phyloP scores from a whole-genome alignment of 2,888 invertebrate species.

The Mythimna vitellina region DNA sequence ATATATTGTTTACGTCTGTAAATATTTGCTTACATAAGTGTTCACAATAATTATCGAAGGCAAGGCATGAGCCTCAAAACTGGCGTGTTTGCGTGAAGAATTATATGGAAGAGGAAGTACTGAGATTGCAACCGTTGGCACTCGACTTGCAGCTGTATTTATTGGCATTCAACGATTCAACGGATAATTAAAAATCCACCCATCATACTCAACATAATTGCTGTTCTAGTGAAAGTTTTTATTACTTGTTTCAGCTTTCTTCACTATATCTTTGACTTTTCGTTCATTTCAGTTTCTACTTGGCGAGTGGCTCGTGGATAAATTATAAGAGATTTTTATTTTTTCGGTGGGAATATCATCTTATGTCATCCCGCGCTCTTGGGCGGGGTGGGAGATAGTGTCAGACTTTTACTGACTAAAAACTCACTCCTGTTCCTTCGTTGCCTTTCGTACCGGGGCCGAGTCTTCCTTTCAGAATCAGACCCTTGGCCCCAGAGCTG shows the following conservation, averaged over 20 bases:
- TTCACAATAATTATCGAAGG: conserved; percentile 16
- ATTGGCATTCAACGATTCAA: conserved; percentile 45
- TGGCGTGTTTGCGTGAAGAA: conserved; percentile 62
- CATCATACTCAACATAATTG: conserved; percentile 38
- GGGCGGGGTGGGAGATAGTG: too few relatives aligned
- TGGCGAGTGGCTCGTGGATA: background rate
- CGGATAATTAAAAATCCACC: conserved; percentile 51
- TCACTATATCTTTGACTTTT: conserved; percentile 6
- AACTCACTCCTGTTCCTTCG: too few relatives aligned
- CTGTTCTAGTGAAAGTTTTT: conserved; percentile 42
- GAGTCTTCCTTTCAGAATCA: too few relatives aligned
- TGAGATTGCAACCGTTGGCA: conserved; percentile 55
- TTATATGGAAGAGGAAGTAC: conserved; percentile 59
- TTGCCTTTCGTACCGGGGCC: too few relatives aligned
- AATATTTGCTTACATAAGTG: conserved; percentile 32
- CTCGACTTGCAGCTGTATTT: conserved; percentile 45
- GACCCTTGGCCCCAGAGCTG: too few relatives aligned
- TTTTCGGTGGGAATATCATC: too few relatives aligned
- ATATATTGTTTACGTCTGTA: conserved; percentile 9
- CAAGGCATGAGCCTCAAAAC: conserved; percentile 11
- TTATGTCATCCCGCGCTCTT: too few relatives aligned
- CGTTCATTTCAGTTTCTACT: background rate
- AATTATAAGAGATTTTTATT: too few relatives aligned
- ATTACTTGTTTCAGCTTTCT: conserved; percentile 21
- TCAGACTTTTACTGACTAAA: too few relatives aligned